Conservation (phyloP, 1,140 invertebrate species). For the Arion vulgaris region DNA sequence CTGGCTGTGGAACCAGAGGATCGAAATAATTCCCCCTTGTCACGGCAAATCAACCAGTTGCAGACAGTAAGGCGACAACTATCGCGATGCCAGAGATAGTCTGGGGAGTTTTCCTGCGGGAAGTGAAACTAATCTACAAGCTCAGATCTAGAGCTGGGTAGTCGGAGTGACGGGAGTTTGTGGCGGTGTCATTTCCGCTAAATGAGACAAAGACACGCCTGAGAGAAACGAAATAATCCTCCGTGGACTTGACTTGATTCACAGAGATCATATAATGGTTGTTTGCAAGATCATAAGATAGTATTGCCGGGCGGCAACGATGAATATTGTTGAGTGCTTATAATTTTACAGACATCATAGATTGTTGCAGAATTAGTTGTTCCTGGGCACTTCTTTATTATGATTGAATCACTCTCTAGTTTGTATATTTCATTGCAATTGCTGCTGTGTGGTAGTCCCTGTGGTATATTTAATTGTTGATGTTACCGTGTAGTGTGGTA, state of each 20-base stretch:
- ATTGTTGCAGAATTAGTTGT: too few species aligned
- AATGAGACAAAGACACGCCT: background rate
- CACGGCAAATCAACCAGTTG: background rate
- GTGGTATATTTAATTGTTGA: too few species aligned
- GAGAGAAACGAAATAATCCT: background rate
- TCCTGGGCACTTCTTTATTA: too few species aligned
- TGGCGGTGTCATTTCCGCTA: slow-evolving; percentile 2
- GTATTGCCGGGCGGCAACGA: too few species aligned
- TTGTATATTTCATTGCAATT: too few species aligned
- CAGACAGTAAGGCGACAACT: slow-evolving; percentile 2
- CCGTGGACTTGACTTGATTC: background rate
- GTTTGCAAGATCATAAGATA: too few species aligned
- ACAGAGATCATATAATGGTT: too few species aligned
- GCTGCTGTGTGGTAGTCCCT: too few species aligned
- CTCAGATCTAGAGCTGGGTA: background rate
- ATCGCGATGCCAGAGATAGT: background rate
- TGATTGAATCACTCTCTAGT: too few species aligned
- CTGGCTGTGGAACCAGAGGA: background rate
- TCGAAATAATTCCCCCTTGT: background rate
- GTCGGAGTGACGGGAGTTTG: background rate
- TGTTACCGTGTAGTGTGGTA: too few species aligned
- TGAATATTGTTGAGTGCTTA: too few species aligned
- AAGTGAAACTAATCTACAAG: slow-evolving; percentile 9
- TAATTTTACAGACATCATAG: too few species aligned
- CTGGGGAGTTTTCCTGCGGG: background rate